Percentiles rank a stretch among this genome's conserved stretches.
Evolutionary conservation across 2,888 invertebrate genomes (phyloP).

Genomic region (Cremastobaeus sp.): DNA sequence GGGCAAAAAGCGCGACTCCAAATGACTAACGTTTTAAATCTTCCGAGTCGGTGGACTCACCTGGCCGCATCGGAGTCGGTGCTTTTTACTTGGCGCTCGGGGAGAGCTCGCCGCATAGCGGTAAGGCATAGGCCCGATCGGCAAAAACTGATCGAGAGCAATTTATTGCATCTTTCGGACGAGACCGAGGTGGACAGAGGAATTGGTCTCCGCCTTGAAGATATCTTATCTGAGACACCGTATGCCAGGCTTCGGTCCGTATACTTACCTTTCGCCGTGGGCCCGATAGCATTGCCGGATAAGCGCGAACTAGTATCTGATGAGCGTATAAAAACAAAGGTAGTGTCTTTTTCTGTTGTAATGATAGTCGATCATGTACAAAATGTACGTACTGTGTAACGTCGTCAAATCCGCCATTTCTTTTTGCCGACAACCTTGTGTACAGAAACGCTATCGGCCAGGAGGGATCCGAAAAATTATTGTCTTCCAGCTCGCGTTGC

Average conservation of each 20-base stretch:
- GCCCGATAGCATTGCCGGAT: slow-evolving; percentile 74
- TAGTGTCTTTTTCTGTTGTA: slow-evolving; percentile 64
- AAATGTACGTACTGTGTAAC: slow-evolving; percentile 50
- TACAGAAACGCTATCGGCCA: slow-evolving; percentile 31
- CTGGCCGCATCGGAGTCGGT: slow-evolving; percentile 36
- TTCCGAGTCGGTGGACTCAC: slow-evolving; percentile 32
- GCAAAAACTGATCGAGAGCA: slow-evolving; percentile 75
- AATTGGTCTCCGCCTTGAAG: slow-evolving; percentile 72
- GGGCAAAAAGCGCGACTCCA: slow-evolving; percentile 42
- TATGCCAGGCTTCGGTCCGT: slow-evolving; percentile 65
- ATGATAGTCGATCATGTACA: slow-evolving; percentile 68
- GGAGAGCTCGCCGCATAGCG: slow-evolving; percentile 50
- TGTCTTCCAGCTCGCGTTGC: background rate
- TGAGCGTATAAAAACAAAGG: slow-evolving; percentile 75
- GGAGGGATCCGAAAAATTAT: slow-evolving; percentile 33
- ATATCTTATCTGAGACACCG: slow-evolving; percentile 76
- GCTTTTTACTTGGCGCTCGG: slow-evolving; percentile 51
- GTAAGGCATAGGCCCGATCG: slow-evolving; percentile 69
- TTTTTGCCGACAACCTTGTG: slow-evolving; percentile 15
- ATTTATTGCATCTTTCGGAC: slow-evolving; percentile 75
- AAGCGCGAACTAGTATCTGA: slow-evolving; percentile 73
- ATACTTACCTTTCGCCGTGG: slow-evolving; percentile 71
- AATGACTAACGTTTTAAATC: slow-evolving; percentile 49
- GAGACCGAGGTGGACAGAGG: slow-evolving; percentile 72
- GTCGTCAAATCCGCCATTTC: slow-evolving; percentile 33